These are phyloP conservation scores for Balanococcus diminutus DNA, from an alignment of 2,888 invertebrate species.

Conservation along the genomic window DNA sequence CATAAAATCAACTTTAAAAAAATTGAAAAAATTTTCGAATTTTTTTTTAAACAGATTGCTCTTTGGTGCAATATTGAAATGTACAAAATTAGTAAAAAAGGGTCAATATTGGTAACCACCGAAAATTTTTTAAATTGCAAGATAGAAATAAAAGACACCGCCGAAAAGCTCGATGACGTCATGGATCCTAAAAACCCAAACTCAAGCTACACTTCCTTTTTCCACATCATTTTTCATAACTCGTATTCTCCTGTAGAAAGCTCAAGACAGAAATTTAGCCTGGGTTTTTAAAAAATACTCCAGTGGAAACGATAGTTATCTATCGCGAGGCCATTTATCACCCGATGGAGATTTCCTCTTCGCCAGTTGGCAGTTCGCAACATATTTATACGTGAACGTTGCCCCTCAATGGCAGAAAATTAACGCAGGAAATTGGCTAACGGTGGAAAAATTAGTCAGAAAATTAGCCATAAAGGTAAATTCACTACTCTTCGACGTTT, in stretches of 20 bases:
- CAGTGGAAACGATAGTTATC: constrained; percentile 31
- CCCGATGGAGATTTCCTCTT: constrained; percentile 66
- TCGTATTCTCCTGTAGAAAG: constrained; percentile 31
- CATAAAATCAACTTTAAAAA: too few species aligned
- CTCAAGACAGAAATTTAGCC: constrained; percentile 46
- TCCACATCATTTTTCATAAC: not conserved
- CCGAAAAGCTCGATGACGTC: too few species aligned
- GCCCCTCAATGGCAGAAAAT: constrained; percentile 65
- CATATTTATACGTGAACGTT: constrained; percentile 65
- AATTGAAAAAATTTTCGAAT: too few species aligned
- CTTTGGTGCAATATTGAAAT: too few species aligned
- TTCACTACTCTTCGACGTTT: not conserved
- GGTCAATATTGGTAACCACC: too few species aligned
- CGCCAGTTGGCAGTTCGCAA: constrained; percentile 63
- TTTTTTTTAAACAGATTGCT: too few species aligned
- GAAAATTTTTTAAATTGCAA: too few species aligned
- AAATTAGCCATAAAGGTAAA: constrained; percentile 61
- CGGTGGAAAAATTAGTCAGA: constrained; percentile 63
- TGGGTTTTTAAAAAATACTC: constrained; percentile 42
- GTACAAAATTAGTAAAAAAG: too few species aligned
- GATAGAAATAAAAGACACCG: too few species aligned
- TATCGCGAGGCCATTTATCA: constrained; percentile 65
- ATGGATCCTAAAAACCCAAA: too few species aligned
- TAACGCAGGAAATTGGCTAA: constrained; percentile 65
- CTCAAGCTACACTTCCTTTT: not conserved